Evolutionary conservation across 1,140 invertebrate genomes (phyloP).

Genomic region (Drosophila persimilis): DNA sequence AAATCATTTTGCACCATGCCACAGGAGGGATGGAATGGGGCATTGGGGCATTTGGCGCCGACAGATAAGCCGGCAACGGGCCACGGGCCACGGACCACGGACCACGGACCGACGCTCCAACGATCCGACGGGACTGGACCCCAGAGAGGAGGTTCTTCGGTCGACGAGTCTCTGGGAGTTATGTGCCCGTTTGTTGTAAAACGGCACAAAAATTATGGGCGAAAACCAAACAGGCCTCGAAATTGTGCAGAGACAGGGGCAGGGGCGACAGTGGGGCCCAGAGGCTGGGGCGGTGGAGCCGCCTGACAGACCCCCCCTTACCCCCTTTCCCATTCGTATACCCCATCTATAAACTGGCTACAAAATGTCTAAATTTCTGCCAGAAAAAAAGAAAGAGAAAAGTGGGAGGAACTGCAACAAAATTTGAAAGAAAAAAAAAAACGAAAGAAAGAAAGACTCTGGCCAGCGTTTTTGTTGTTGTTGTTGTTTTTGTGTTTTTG

Average conservation of each 20-base stretch:
- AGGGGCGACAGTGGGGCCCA: conserved; percentile 1
- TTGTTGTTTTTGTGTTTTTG: not conserved
- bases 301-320: conserved; percentile 9
- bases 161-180: conserved; percentile 52
- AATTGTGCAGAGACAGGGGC: conserved; percentile 21
- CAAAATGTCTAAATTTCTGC: conserved; percentile 70
- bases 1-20: conserved; percentile 64
- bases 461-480: not conserved
- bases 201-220: conserved; percentile 74
- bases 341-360: conserved; percentile 73
- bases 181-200: conserved; percentile 77
- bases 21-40: not conserved
- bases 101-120: not conserved
- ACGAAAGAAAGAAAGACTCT: conserved; percentile 1
- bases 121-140: conserved; percentile 26
- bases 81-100: too few relatives aligned
- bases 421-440: conserved; percentile 12
- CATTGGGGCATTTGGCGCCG: conserved; percentile 37
- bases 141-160: conserved; percentile 24
- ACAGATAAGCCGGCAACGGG: conserved; percentile 54
- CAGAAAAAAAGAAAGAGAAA: conserved; percentile 10
- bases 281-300: not conserved
- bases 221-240: conserved; percentile 73
- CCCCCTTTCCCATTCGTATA: not conserved
- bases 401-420: conserved; percentile 40